phyloP scores from a whole-genome alignment of 2,797 vertebrate species.

The Phyllotis vaccarum region DNA sequence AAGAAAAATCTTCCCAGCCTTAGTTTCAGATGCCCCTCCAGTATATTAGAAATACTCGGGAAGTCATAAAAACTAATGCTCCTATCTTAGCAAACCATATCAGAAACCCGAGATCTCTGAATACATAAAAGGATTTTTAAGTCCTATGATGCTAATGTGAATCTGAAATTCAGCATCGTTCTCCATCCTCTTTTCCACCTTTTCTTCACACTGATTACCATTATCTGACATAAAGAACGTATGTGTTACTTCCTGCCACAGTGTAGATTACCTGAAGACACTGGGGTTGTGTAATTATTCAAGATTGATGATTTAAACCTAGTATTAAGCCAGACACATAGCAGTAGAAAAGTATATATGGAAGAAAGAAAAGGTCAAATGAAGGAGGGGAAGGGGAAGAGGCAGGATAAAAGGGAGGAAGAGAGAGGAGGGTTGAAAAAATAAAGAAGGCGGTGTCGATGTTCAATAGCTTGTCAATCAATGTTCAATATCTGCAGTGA shows the following conservation, averaged over 20 bases:
- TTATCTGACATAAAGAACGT: neutral
- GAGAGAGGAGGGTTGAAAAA: neutral
- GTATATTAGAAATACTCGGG: neutral
- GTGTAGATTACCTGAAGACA: neutral
- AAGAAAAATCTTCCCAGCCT: neutral
- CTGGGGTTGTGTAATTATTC: neutral
- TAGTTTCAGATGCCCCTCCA: neutral
- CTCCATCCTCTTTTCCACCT: neutral
- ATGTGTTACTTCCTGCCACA: neutral
- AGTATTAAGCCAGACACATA: neutral
- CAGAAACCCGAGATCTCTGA: neutral
- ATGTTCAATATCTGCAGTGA: neutral
- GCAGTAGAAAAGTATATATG: neutral
- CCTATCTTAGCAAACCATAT: neutral
- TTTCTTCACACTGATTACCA: neutral
- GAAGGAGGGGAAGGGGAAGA: accelerated
- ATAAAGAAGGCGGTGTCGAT: neutral
- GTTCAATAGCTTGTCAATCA: neutral
- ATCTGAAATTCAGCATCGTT: neutral
- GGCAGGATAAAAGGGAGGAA: neutral
- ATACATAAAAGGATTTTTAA: neutral
- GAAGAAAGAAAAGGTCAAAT: neutral
- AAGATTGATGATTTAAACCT: neutral
- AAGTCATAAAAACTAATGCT: neutral
- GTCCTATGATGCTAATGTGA: neutral